Base-by-base conservation (phyloP, 1,140 invertebrate genomes). In the Chlorops oryzae region DNA sequence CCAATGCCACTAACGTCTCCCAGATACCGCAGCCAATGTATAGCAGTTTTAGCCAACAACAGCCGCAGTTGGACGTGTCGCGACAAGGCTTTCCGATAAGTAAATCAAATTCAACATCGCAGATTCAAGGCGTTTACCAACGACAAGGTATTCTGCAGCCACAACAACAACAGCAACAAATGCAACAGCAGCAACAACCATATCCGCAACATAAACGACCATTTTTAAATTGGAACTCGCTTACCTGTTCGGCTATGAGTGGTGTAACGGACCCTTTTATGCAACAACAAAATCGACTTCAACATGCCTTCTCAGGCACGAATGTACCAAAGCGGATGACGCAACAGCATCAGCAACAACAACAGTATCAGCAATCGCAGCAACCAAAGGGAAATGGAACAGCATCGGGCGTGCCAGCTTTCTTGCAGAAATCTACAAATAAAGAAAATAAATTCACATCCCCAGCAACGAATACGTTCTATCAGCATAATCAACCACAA, bases 101-200 rank as follows among this genome's bases (percentile, higher is more conserved):
- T 38, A 70, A 70, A 49, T 70, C 66, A 10, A 66, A 63, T 45
- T 66, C 63, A 15, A 66, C 65, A 22, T 70, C 63, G 21, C 66
- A 70, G 51, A 60, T 69, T 48, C 64, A 63, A 40, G 55, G 62
- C 59, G 59, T 51, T 34, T 54, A 61, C 39, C 65, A 56, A 27
- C 25, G 55, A 34, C 57, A 61, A 46, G 57, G 59, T 38, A 23
- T 49, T 32, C 37, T 57, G 51, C 34, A 51, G 54, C 44, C 58
- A 61, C 66, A 51, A 3, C 62, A 63, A 24, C 56, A 62, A 23
- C 55, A 62, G 17, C 52, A 56, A 2, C 61, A 57, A 1, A 58
- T 52, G 0, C 61, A 58, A 2, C 60, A 50, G 21, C 51, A 54
- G 37, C 32, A 42, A 17, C 52, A 42, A 21, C 57, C 57, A 35